These are phyloP conservation scores for Pangasius mekongensis DNA, from an alignment of 2,797 vertebrate species.

Conservation along the genomic window DNA sequence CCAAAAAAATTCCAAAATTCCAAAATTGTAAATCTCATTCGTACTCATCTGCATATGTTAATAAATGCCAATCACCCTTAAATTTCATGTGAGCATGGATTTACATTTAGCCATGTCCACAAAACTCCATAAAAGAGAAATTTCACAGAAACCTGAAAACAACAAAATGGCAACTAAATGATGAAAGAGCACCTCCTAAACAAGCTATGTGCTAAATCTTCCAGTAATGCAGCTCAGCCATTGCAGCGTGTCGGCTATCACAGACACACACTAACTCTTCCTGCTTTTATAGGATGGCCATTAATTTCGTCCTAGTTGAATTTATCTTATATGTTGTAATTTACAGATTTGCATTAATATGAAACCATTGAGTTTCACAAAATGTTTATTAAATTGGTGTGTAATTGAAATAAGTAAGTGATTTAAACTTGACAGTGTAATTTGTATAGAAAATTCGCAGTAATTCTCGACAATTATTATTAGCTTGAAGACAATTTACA, in stretches of 20 bases:
- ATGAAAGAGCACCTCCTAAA: neutral
- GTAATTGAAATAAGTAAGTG: neutral
- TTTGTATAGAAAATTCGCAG: no score
- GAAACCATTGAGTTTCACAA: neutral
- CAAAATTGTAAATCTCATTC: neutral
- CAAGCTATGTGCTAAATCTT: neutral
- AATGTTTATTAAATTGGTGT: neutral
- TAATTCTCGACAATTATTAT: no score
- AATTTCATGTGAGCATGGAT: neutral
- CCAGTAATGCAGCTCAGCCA: neutral
- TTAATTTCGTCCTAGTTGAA: neutral
- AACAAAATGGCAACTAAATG: neutral
- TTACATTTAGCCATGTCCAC: neutral
- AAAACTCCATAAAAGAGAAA: neutral
- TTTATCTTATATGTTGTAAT: neutral
- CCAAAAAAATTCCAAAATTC: neutral
- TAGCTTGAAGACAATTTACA: neutral
- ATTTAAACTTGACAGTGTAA: no score
- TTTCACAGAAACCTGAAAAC: neutral
- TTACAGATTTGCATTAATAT: neutral
- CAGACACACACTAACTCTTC: no score
- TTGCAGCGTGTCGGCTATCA: neutral
- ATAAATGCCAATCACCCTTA: neutral
- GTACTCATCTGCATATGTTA: neutral
- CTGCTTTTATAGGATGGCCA: neutral